Evolutionary conservation across 2,113 vertebrate genomes (phyloP).

Genomic region (Coryphaenoides rupestris): DNA sequence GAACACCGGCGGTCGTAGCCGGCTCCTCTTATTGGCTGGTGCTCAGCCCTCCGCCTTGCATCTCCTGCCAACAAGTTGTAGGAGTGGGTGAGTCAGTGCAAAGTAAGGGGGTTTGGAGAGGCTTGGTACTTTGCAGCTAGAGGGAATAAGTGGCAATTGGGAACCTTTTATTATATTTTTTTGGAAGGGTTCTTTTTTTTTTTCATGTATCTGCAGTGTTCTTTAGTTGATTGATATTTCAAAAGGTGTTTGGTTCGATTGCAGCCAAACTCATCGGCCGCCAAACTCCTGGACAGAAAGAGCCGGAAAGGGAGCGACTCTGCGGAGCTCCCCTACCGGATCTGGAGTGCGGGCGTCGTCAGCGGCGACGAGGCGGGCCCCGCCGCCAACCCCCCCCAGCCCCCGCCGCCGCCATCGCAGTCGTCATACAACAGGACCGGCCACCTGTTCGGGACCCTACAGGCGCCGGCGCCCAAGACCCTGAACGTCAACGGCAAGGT

Average conservation of each 20-base stretch:
- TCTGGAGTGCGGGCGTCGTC: slow-evolving; percentile 48
- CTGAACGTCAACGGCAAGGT: slow-evolving; percentile 67
- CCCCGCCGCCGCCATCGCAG: too few species aligned
- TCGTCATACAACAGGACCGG: slow-evolving; percentile 54
- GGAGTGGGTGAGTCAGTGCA: slow-evolving; percentile 44
- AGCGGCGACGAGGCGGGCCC: slow-evolving; percentile 48
- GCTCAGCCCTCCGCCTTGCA: slow-evolving; percentile 41
- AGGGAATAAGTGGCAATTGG: slow-evolving; percentile 14
- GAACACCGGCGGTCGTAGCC: slow-evolving; percentile 50
- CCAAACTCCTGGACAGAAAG: slow-evolving; percentile 78
- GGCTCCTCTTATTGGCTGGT: slow-evolving; percentile 38
- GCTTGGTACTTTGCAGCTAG: slow-evolving; percentile 35
- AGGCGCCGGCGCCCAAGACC: slow-evolving; percentile 68
- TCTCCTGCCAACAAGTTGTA: slow-evolving; percentile 62
- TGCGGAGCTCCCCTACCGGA: slow-evolving; percentile 74
- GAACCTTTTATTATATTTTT: background rate
- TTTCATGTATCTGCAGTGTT: slow-evolving; percentile 19
- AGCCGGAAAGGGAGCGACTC: slow-evolving; percentile 74
- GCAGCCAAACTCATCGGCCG: slow-evolving; percentile 79
- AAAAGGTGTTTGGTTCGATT: slow-evolving; percentile 39
- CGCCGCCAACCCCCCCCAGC: too few species aligned
- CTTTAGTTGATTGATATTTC: slow-evolving; percentile 33
- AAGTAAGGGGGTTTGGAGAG: slow-evolving; percentile 51
- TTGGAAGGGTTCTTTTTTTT: slow-evolving; percentile 12
- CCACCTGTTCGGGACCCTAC: slow-evolving; percentile 66